phyloP scores from a whole-genome alignment of 2,888 invertebrate genomes.

The Allolobophora icterica region DNA sequence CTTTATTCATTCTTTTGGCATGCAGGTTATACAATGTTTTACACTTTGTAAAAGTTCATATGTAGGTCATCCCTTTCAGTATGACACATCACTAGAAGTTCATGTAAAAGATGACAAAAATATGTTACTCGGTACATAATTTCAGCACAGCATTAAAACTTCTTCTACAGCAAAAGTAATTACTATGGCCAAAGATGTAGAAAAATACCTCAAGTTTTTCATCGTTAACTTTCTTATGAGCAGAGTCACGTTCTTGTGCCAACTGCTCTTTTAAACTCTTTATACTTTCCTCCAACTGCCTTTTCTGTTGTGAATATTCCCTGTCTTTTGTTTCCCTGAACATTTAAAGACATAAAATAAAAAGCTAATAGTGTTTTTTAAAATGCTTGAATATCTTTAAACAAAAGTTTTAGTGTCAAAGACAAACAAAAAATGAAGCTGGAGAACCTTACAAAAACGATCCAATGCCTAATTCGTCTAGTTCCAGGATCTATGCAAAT shows the following conservation, averaged over 20 bases:
- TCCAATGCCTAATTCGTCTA: background rate
- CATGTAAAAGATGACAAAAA: no score
- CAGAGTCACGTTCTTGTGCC: background rate
- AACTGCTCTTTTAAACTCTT: background rate
- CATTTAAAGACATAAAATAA: background rate
- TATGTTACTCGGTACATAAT: background rate
- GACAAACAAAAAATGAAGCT: background rate
- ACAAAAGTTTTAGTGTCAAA: no score
- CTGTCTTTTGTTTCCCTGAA: conserved; percentile 12
- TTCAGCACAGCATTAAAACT: background rate
- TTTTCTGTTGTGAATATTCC: background rate
- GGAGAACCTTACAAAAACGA: background rate
- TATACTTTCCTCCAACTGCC: background rate
- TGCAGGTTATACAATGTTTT: no score
- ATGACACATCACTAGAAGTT: no score
- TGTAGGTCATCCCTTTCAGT: no score
- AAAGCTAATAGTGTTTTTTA: background rate
- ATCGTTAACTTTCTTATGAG: background rate
- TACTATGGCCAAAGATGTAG: background rate
- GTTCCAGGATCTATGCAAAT: background rate
- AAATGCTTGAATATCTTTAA: no score
- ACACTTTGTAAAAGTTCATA: no score
- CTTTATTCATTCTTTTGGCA: no score
- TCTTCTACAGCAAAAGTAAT: background rate
- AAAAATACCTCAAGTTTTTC: background rate